Conservation (phyloP, 2,113 vertebrate genomes). For the Galemys pyrenaicus region DNA sequence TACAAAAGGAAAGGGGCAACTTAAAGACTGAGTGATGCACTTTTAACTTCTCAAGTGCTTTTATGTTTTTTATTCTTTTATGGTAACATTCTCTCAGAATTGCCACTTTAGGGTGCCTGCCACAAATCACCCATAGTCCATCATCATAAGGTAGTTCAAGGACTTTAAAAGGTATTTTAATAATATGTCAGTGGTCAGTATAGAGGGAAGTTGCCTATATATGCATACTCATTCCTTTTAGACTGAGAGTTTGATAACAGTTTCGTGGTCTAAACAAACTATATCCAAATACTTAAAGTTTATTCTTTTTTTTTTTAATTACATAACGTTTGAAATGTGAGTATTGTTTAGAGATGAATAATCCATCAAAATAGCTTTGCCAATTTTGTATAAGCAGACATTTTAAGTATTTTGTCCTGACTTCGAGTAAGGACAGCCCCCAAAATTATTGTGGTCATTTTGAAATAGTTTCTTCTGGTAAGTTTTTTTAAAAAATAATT, state of each 20-base stretch:
- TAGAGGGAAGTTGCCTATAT: neutral
- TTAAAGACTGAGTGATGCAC: neutral
- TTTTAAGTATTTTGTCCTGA: conserved; percentile 47
- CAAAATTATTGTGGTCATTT: conserved; percentile 30
- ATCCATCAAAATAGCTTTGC: conserved; percentile 13
- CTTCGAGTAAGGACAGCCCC: neutral
- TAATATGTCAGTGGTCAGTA: neutral
- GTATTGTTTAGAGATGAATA: conserved; percentile 43
- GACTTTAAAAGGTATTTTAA: neutral
- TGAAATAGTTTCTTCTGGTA: conserved; percentile 36
- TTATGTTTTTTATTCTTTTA: neutral
- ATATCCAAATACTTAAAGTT: conserved; percentile 32
- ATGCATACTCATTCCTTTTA: neutral
- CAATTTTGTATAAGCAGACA: neutral
- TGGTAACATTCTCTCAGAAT: neutral
- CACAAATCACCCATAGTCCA: no score
- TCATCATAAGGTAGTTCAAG: no score
- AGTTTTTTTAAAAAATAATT: neutral
- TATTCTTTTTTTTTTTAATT: neutral
- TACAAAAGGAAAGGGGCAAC: neutral
- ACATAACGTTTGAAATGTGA: conserved; percentile 9
- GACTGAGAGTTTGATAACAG: neutral
- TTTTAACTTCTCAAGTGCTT: conserved; percentile 26
- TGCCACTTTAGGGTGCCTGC: no score
- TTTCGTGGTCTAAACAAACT: conserved; percentile 34